phyloP scores from a whole-genome alignment of 2,888 invertebrate species.

The Gari tellinella region DNA sequence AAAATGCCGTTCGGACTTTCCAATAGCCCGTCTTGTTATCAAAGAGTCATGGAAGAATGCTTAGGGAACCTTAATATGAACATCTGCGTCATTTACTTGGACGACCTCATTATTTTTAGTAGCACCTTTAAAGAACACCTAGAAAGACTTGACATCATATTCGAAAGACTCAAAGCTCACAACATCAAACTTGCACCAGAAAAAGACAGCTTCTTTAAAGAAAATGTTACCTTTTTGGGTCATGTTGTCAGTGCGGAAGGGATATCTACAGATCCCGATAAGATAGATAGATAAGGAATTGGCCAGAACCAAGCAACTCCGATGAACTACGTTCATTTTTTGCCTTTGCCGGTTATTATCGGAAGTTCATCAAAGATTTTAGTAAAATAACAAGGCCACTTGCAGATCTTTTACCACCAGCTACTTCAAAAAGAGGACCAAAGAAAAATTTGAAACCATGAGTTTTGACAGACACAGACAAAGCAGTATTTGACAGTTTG shows the following conservation, averaged over 20 bases:
- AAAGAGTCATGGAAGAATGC: too few relatives aligned
- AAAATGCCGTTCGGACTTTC: too few relatives aligned
- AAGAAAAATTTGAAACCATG: background rate
- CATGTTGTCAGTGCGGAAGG: too few relatives aligned
- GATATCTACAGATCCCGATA: too few relatives aligned
- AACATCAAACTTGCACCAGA: constrained; percentile 2
- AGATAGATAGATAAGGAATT: constrained; percentile 14
- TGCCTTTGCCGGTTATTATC: constrained; percentile 11
- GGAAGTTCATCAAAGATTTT: constrained; percentile 12
- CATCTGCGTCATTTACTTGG: constrained; percentile 22
- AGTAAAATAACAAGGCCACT: constrained; percentile 7
- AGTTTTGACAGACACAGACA: constrained; percentile 3
- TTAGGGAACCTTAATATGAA: too few relatives aligned
- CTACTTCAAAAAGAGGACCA: background rate
- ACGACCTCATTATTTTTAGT: constrained; percentile 22
- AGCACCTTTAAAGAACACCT: constrained; percentile 14
- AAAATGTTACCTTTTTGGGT: background rate
- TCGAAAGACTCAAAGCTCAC: constrained; percentile 11
- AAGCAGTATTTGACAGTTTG: constrained; percentile 13
- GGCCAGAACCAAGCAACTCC: constrained; percentile 2
- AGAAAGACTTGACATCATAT: constrained; percentile 6
- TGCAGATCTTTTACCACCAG: constrained; percentile 9
- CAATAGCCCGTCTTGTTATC: constrained; percentile 15
- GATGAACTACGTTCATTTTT: constrained; percentile 12
- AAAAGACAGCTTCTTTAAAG: background rate